Base-by-base conservation (phyloP, 35 echinoderm and acorn worm genomes). In the Diadema setosum region DNA sequence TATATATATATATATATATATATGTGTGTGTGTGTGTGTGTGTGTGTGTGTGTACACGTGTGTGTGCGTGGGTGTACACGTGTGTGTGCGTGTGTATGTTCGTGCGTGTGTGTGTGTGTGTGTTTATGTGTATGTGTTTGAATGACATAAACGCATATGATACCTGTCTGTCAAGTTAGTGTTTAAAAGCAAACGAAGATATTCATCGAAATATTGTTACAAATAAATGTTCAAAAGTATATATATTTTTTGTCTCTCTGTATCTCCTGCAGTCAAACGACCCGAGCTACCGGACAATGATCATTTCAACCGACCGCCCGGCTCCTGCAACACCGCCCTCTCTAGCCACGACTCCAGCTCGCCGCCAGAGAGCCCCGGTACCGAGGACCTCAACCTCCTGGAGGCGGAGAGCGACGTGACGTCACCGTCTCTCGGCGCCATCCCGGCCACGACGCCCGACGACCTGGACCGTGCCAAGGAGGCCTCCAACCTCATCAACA, bases 381-480 rank as follows among this genome's bases (percentile, higher is more conserved):
- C 87, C 2, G 94, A 96, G 60, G 73, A 78, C 40, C 39, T 78
- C 27, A 44, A 88, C 58, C 91, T 96, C 18, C 70, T 96, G 56
- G 94, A 96, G 27, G 84, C 82, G 8, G 93, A 95, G 35, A 91
- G 67, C 20, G 85, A 91, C 29, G 94, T 88, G 2, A 81, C 75
- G 0, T 96, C 86, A 16, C 93, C 78, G 56, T 67, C 85, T 17
- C 90, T 85, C 8, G 55, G 44, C 58, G 89, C 45, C 61, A 40
- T 41, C 8, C 12, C 73, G 11, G 73, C 35, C 24, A 43, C 81
- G 11, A 84, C 55, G n/a, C 64, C 82, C 16, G 93, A 95, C 26
- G 89, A 91, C 30, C 29, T 87, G 20, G 93, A 95, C 20, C 85
- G 90, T 39, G 83, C 88, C 89, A 91, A 95, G 85, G 93, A 95